Evolutionary conservation across 2,113 vertebrate genomes (phyloP), one percentile per base, ranked within the genome.

Genomic region (Mormyrus iriodes): DNA sequence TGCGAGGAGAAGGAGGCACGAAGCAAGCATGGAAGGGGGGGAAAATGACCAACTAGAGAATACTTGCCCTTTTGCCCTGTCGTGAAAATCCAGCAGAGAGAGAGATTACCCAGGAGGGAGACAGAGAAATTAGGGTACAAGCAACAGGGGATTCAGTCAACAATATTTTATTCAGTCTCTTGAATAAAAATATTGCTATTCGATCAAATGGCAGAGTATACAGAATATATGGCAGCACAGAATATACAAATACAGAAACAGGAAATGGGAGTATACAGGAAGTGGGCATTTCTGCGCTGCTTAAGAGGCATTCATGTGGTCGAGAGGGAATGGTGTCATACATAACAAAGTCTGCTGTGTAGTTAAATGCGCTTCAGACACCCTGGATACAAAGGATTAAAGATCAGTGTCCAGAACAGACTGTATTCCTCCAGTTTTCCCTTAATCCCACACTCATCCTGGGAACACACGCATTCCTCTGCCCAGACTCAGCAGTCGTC

Each of bases 81-180:
- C 93, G 95, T 91, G 94, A 95, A 94, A 94, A 94, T 93, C 94
- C 94, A 91, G 92, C 91, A 93, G 92, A 91, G 92, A 88, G 92
- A 91, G 90, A 39, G 90, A 93, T 44, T n/a, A 89, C 52, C 61
- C 49, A 86, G 91, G 90, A 91, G 85, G 88, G 88, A 90, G 84
- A 86, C 88, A 92, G 90, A 91, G 42, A 93, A 91, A 92, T 69
- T 91, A 94, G 94, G 94, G 94, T 94, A 93, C 95, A 69, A 96
- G 95, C 94, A 93, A 96, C 95, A 94, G 88, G 94, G 94, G 93
- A 92, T 93, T 94, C 94, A 91, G 92, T 94, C 89, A 92, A 91
- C 94, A 95, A 96, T 95, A 96, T 96, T 95, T 96, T 95, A 96
- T 96, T 95, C 95, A 95, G 93, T 94, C 93, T 92, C 94, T 93